Evolutionary conservation across 2,797 vertebrate species (phyloP).

Genomic region (Pseudomugil gertrudae): DNA sequence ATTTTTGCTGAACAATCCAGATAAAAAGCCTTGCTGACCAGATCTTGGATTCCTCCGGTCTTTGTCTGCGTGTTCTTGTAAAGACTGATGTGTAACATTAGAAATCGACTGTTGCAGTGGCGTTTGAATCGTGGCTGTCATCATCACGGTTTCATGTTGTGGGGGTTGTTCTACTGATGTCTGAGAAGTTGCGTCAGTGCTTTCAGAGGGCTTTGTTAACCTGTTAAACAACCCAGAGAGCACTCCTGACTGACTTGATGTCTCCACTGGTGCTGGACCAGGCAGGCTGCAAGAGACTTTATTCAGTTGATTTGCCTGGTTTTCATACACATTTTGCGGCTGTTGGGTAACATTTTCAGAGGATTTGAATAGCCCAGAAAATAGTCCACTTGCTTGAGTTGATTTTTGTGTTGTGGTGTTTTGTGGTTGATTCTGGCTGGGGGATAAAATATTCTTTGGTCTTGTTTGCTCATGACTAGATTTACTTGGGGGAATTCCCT

Average conservation of each 20-base stretch:
- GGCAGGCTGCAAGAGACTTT: constrained; percentile 42
- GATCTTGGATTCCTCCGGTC: constrained; percentile 59
- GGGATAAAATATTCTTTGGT: constrained; percentile 20
- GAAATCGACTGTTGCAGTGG: constrained; percentile 38
- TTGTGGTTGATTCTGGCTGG: constrained; percentile 45
- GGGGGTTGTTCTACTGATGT: constrained; percentile 40
- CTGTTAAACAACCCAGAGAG: constrained; percentile 79
- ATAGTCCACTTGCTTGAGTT: constrained; percentile 64
- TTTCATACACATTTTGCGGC: constrained; percentile 46
- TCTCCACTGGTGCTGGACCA: constrained; percentile 41
- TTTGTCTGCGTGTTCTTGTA: constrained; percentile 63
- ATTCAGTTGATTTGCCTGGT: constrained; percentile 37
- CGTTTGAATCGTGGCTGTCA: constrained; percentile 27
- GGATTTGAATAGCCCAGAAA: constrained; percentile 81
- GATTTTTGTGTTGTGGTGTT: constrained; percentile 53
- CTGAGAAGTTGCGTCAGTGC: constrained; percentile 44
- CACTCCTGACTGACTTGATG: constrained; percentile 60
- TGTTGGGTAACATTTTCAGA: constrained; percentile 63
- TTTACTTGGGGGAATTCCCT: constrained; percentile 47
- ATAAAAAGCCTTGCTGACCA: constrained; percentile 80
- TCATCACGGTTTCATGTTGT: constrained; percentile 36
- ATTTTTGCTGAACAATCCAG: constrained; percentile 83
- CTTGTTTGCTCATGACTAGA: constrained; percentile 54
- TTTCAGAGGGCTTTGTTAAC: constrained; percentile 72
- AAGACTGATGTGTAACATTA: constrained; percentile 39